Conservation (phyloP, 2,113 vertebrate species). For the Barbus barbus region DNA sequence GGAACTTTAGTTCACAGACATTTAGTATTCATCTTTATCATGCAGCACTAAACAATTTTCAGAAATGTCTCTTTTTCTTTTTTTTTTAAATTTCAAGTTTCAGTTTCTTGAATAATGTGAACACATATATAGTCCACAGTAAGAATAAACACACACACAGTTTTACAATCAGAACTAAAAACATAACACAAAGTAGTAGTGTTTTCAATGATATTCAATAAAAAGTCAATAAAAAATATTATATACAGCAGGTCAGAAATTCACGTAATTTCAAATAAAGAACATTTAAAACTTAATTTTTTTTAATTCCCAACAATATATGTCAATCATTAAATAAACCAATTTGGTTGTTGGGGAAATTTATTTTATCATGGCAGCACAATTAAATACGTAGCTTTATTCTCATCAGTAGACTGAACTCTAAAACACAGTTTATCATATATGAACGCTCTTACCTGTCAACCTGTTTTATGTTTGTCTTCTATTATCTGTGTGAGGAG, state of each 20-base stretch:
- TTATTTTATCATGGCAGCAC: not conserved
- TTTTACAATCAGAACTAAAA: not conserved
- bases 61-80: not conserved
- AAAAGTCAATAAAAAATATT: not conserved
- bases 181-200: not conserved
- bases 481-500: conserved; percentile 16
- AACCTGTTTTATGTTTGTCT: conserved; percentile 52
- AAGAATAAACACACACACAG: too few relatives aligned
- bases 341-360: not conserved
- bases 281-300: not conserved
- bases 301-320: not conserved
- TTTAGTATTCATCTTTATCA: not conserved
- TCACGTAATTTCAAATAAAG: not conserved
- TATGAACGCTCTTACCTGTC: conserved; percentile 60
- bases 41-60: not conserved
- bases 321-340: not conserved
- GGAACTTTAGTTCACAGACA: not conserved
- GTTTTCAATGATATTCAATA: not conserved
- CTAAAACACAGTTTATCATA: not conserved
- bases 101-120: not conserved
- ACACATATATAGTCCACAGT: not conserved
- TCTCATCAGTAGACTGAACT: not conserved
- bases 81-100: not conserved
- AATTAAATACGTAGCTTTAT: not conserved
- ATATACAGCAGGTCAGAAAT: not conserved